Base-by-base conservation (phyloP, 2,113 vertebrate genomes). In the Boleophthalmus pectinirostris region DNA sequence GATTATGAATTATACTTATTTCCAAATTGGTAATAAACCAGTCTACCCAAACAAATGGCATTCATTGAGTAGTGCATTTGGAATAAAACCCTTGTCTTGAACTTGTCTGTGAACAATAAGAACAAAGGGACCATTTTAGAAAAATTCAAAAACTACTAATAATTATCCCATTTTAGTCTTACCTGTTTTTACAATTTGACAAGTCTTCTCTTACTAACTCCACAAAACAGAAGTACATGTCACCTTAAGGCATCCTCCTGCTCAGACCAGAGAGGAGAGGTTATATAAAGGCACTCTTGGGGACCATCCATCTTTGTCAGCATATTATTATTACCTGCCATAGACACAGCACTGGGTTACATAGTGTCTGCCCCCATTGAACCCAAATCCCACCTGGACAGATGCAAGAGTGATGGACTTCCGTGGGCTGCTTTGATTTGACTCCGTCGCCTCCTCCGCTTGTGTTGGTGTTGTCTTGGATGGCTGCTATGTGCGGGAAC, bases 391-490 rank as follows among this genome's bases (percentile, higher is more conserved):
- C 88, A 90, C 81, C 86, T 89, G 89, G 70, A 66, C 81, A 66
- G 70, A 81, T 51, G 16, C 2, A 2, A 72, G 74, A 83, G 64
- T 43, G 80, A 79, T 58, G 21, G 8, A 73, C 81, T 74, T 72
- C 77, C 71, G n/a, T 45, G 77, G 64, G 15, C 18, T 69, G 74
- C 63, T 84, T 85, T 85, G 87, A 84, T 88, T 85, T 85, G 87
- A 72, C 88, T 85, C 1, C 12, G 20, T 15, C 63, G 7, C 68
- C 72, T 80, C 85, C 81, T 73, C 73, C 20, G 16, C 77, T 67
- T 85, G 16, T 88, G 87, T 85, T 90, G 88, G 84, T 86, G 84
- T 87, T 43, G 88, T 92, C 87, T 91, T 43, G 45, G 71, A 49
- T 68, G 9, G 4, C 38, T 89, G 89, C 87, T 89, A 73, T 87